Evolutionary conservation across 2,113 vertebrate genomes (phyloP), one percentile per base, ranked within the genome.

Genomic region (Capricornis sumatraensis): DNA sequence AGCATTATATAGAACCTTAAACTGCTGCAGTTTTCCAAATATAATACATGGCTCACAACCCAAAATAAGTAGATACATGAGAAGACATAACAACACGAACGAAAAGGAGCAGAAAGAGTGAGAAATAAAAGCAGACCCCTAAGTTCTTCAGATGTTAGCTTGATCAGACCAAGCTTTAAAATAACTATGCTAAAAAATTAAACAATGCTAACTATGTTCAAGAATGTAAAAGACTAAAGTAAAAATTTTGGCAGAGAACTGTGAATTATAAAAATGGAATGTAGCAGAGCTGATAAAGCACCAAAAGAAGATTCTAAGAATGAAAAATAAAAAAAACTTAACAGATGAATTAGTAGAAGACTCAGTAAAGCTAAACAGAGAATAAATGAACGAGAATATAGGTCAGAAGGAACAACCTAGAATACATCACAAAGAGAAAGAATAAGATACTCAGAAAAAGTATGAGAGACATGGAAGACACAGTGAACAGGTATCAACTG

Each of bases 321-420:
- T 76, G 40, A 85, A 96, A 96, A 96, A 30, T 81, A 90, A 96
- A 76, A 89, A 82, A 90, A 28, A n/a, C 14, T 57, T 25, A 74
- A 53, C 8, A 30, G 58, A 45, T 76, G 23, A 93, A 89, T 93
- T 76, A 89, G 43, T 45, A 60, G 21, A 28, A 88, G 55, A 52
- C 85, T 92, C 57, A 78, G 11, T 89, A 62, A 96, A 92, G 25
- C 36, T 47, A 89, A 88, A 86, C 16, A 50, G 55, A 83, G 60
- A 89, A 53, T 60, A 96, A 96, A 30, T 57, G 78, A 89, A 91
- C 15, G 27, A 33, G 81, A 79, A 58, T 21, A 58, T 58, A 94
- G 8, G 23, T 76, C 55, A 47, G 67, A 79, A 93, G 64, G 86
- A 92, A 78, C 33, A 60, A 62, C 55, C 30, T 79, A 93, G 79